Evolutionary conservation across 2,888 invertebrate species (phyloP).

Genomic region (Hecatera dysodea): DNA sequence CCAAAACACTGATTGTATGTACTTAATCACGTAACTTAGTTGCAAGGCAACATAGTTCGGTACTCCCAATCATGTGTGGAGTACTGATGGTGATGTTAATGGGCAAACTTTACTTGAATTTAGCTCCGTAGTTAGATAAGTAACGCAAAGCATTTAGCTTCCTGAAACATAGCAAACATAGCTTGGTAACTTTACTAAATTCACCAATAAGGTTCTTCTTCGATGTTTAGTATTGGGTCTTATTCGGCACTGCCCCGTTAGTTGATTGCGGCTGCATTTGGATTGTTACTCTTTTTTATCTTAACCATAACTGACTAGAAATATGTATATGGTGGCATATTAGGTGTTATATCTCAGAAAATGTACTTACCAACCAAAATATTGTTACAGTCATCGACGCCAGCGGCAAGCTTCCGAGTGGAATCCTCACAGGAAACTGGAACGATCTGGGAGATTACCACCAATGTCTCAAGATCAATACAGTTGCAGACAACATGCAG

Average conservation of each 20-base stretch:
- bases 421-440: conserved; percentile 79
- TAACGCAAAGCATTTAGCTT: conserved; percentile 13
- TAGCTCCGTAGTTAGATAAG: conserved; percentile 10
- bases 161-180: not conserved
- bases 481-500: conserved; percentile 61
- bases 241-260: not conserved
- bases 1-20: not conserved
- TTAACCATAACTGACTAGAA: not conserved
- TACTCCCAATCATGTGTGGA: conserved; percentile 32
- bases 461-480: conserved; percentile 76
- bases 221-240: not conserved
- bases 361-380: not conserved
- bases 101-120: conserved; percentile 30
- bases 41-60: conserved; percentile 12
- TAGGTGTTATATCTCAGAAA: not conserved
- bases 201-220: not conserved
- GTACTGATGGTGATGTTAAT: conserved; percentile 38
- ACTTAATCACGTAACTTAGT: conserved; percentile 27
- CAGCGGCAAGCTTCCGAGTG: conserved; percentile 82
- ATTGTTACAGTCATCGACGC: conserved; percentile 83
- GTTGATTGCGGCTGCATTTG: no score
- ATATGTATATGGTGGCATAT: not conserved
- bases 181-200: not conserved
- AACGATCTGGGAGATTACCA: conserved; percentile 82
- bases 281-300: not conserved